These are phyloP conservation scores for Melipona bicolor DNA, from an alignment of 2,888 invertebrate species.

Conservation along the genomic window DNA sequence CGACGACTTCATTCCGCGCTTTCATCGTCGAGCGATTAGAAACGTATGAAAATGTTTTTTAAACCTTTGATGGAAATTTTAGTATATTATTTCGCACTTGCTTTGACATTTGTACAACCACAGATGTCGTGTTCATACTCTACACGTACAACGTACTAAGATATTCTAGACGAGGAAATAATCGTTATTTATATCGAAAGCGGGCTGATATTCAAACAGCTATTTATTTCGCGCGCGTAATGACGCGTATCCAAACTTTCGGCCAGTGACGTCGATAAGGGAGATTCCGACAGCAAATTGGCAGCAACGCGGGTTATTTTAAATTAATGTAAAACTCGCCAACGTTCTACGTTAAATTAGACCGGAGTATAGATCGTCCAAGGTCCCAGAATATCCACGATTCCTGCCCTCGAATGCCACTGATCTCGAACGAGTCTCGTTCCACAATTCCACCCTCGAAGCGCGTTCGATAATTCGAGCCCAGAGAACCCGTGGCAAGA, in stretches of 20 bases:
- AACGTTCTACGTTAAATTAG: neutral
- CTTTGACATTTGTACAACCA: no score
- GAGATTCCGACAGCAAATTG: neutral
- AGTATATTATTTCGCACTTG: no score
- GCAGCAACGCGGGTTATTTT: neutral
- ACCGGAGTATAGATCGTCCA: neutral
- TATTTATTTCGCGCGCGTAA: no score
- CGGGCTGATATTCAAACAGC: no score
- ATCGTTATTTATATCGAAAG: no score
- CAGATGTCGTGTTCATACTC: no score
- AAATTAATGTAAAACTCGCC: slow-evolving; percentile 3
- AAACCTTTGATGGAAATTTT: no score
- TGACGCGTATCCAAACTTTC: no score
- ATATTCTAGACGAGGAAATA: no score
- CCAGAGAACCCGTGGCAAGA: neutral
- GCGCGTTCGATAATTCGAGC: slow-evolving; percentile 12
- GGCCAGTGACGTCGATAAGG: neutral
- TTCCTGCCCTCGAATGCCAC: slow-evolving; percentile 1
- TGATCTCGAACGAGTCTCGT: neutral
- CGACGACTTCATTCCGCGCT: no score
- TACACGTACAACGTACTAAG: no score
- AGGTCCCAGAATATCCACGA: neutral
- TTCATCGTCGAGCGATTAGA: neutral
- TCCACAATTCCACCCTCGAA: neutral
- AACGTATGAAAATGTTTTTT: neutral